phyloP scores from a whole-genome alignment of 2,113 vertebrate genomes.

The Synodontis membranacea region DNA sequence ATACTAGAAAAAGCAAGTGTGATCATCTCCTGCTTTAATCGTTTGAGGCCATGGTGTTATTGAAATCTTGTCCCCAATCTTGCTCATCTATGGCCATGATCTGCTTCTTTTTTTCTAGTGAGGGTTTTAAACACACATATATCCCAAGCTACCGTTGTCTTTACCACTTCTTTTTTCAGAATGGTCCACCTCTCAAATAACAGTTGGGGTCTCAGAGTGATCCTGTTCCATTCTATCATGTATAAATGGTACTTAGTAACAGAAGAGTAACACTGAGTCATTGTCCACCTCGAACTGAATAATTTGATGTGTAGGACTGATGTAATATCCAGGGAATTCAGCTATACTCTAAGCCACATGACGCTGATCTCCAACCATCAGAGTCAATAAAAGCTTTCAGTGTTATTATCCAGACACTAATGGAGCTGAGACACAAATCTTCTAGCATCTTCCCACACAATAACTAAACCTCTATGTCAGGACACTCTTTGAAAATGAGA shows the following conservation, averaged over 20 bases:
- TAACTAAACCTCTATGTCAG: background rate
- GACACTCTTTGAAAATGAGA: background rate
- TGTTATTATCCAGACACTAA: background rate
- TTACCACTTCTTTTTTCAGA: background rate
- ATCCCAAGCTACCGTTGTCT: too few species aligned
- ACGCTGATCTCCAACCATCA: background rate
- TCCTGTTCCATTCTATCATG: background rate
- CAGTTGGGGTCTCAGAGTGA: background rate
- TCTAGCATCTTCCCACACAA: background rate
- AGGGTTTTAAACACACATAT: background rate
- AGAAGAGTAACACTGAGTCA: background rate
- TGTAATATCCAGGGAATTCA: background rate
- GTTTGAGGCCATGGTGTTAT: background rate
- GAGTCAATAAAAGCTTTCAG: slow-evolving; percentile 26
- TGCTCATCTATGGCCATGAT: background rate
- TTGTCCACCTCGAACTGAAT: background rate
- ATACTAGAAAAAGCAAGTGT: background rate
- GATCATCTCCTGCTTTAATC: background rate
- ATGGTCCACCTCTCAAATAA: background rate
- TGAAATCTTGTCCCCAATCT: background rate
- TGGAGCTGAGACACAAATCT: background rate
- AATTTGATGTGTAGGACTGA: background rate
- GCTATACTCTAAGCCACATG: too few species aligned
- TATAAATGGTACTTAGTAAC: background rate
- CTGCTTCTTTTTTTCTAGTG: background rate